Conservation (phyloP, 2,797 vertebrate species). For the Hippopotamyrus pictus region DNA sequence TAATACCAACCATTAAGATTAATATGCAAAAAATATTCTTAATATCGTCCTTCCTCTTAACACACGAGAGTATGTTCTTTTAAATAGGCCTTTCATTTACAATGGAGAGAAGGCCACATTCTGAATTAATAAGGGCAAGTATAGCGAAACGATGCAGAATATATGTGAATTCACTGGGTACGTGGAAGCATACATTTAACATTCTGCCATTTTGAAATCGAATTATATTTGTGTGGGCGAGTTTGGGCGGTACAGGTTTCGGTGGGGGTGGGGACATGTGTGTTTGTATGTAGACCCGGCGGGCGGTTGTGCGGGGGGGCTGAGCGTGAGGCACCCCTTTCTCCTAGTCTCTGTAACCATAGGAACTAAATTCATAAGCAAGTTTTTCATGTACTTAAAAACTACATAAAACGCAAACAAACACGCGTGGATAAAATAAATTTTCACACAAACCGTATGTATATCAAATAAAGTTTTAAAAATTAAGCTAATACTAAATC, state of each 20-base stretch:
- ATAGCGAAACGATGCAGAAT: not conserved
- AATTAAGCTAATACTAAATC: not conserved
- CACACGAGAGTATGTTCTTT: not conserved
- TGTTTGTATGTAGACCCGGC: not conserved
- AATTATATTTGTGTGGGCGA: not conserved
- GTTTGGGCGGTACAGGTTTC: constrained; percentile 3
- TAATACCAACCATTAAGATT: not conserved
- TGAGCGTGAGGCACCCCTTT: constrained; percentile 47
- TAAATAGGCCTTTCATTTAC: not conserved
- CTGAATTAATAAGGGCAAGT: not conserved
- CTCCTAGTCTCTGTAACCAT: constrained; percentile 45
- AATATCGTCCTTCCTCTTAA: not conserved
- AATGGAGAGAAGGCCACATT: not conserved
- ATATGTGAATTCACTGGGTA: not conserved
- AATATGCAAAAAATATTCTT: not conserved
- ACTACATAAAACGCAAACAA: not conserved
- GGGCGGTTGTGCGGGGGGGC: constrained; percentile 38
- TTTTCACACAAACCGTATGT: not conserved
- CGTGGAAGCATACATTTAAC: not conserved
- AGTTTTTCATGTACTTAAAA: constrained; percentile 8
- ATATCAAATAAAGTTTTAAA: not conserved
- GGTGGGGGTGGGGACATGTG: constrained; percentile 11
- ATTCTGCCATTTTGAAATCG: constrained; percentile 15
- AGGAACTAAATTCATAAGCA: constrained; percentile 44
- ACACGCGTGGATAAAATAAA: not conserved